phyloP scores from a whole-genome alignment of 2,888 invertebrate genomes.

The Drosophila basisetae region DNA sequence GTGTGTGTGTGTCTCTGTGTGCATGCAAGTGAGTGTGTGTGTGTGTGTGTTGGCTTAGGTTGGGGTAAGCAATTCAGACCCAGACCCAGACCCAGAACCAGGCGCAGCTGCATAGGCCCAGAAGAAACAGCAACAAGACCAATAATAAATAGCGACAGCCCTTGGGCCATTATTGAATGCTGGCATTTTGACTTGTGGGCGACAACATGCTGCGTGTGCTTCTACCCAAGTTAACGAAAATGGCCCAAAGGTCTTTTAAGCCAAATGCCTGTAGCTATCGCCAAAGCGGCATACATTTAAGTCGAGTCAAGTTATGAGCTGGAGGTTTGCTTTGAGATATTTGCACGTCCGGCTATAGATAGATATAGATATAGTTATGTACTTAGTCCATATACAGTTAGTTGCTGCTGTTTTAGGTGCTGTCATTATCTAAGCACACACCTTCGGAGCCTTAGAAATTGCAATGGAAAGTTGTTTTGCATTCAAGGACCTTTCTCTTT shows the following conservation, averaged over 20 bases:
- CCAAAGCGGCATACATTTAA: conserved; percentile 3
- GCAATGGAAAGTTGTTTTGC: conserved; percentile 84
- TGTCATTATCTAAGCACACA: conserved; percentile 49
- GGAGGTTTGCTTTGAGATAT: conserved; percentile 6
- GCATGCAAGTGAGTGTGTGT: not conserved
- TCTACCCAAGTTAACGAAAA: conserved; percentile 35
- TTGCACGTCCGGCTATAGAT: not conserved
- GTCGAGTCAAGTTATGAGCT: not conserved
- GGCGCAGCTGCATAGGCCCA: conserved; percentile 42
- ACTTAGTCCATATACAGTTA: not conserved
- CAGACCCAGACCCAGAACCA: conserved; percentile 39
- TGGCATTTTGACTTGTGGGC: conserved; percentile 59
- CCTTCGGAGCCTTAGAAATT: conserved; percentile 79
- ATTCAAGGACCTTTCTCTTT: conserved; percentile 83
- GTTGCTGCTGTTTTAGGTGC: conserved; percentile 9
- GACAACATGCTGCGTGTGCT: conserved; percentile 11
- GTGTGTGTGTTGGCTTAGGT: conserved; percentile 21
- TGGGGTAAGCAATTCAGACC: conserved; percentile 20
- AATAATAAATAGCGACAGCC: conserved; percentile 55
- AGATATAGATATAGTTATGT: not conserved
- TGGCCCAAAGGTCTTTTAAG: conserved; percentile 33
- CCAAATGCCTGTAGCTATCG: conserved; percentile 11
- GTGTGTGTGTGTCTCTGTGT: conserved; percentile 11
- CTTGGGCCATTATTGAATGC: conserved; percentile 52
- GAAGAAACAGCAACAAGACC: conserved; percentile 45